Percentiles rank a stretch among this genome's conserved stretches.
phyloP scores from a whole-genome alignment of 2,888 invertebrate species.

The Malthinus flaveolus region DNA sequence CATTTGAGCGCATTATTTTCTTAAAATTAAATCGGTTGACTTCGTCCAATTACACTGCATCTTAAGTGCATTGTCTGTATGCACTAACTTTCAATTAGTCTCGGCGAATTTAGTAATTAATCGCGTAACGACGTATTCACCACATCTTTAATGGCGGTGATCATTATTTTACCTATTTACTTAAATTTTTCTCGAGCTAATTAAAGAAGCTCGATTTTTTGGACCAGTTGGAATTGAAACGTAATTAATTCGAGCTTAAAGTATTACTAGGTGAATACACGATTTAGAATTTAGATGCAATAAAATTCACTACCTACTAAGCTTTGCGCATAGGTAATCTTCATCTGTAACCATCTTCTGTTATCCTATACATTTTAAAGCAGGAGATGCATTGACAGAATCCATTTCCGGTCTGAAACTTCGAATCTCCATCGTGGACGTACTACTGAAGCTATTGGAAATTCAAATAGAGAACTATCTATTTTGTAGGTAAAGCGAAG shows the following conservation, averaged over 20 bases:
- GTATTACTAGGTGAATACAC: background rate
- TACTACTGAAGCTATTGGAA: conserved; percentile 31
- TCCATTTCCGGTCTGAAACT: conserved; percentile 24
- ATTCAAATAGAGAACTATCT: conserved; percentile 37
- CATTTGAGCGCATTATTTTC: conserved; percentile 26
- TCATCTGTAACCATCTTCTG: conserved; percentile 19
- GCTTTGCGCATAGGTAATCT: conserved; percentile 20
- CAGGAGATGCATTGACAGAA: conserved; percentile 24
- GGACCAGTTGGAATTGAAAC: background rate
- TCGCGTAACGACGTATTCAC: conserved; percentile 25
- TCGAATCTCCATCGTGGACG: conserved; percentile 22
- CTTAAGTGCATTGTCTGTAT: conserved; percentile 25
- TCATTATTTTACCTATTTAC: too few relatives aligned
- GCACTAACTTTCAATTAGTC: conserved; percentile 30
- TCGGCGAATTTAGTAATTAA: conserved; percentile 26
- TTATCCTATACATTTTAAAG: conserved; percentile 21
- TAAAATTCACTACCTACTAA: conserved; percentile 11
- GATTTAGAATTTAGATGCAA: conserved; percentile 10
- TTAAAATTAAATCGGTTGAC: conserved; percentile 25
- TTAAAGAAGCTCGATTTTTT: background rate
- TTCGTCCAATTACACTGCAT: conserved; percentile 27
- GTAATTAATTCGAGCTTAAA: background rate
- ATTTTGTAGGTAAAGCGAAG: conserved; percentile 34
- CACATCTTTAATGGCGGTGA: conserved; percentile 12
- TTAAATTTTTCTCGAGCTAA: background rate